These are phyloP conservation scores for Hemibates koningsi DNA, from an alignment of 2,113 vertebrate species.

Conservation along the genomic window DNA sequence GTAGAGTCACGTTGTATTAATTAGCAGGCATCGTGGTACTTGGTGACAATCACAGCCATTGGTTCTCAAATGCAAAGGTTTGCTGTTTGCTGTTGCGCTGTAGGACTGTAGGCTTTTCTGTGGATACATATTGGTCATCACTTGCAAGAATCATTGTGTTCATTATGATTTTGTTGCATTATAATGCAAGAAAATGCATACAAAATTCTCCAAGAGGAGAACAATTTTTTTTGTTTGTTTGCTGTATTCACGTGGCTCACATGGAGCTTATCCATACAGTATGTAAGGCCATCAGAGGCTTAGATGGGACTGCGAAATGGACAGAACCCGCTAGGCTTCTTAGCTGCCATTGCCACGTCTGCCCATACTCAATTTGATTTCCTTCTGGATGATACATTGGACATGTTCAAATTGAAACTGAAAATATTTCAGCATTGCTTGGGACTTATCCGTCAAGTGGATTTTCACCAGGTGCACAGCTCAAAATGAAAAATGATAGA, in stretches of 20 bases:
- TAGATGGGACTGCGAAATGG: background rate
- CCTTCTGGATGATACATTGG: conserved; percentile 42
- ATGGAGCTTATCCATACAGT: background rate
- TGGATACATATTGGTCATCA: background rate
- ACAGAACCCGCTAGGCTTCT: background rate
- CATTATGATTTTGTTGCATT: background rate
- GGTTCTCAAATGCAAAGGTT: background rate
- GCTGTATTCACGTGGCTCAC: background rate
- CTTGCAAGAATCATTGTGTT: background rate
- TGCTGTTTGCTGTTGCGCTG: background rate
- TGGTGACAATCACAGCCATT: background rate
- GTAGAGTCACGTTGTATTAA: background rate
- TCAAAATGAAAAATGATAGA: background rate
- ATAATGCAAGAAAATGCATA: background rate
- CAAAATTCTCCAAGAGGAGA: background rate
- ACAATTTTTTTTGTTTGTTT: background rate
- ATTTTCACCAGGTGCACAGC: conserved; percentile 9
- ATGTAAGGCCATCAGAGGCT: background rate
- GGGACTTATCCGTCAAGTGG: conserved; percentile 36
- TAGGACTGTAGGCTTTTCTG: background rate
- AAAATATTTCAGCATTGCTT: conserved; percentile 27
- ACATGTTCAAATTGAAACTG: conserved; percentile 38
- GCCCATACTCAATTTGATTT: conserved; percentile 35
- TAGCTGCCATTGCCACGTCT: conserved; percentile 4
- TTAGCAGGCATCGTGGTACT: background rate